Evolutionary conservation across 2,797 vertebrate species (phyloP), one percentile per base, ranked within the genome.

Genomic region (Smutsia gigantea): DNA sequence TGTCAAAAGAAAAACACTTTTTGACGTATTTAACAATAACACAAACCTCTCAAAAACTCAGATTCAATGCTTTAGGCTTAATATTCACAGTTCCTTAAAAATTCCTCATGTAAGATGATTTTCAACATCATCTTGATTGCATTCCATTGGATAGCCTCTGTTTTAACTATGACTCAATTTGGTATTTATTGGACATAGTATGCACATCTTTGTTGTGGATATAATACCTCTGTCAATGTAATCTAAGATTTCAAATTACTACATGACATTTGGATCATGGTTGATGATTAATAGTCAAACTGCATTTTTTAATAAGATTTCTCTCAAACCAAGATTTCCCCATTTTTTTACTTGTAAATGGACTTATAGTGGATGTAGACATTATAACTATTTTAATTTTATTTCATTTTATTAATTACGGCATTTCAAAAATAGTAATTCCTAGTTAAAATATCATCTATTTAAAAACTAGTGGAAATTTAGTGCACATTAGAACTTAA

Each of bases 401-500:
- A 92, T 87, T 95, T 88, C 10, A 68, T 87, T 71, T 87, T 85
- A 77, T 75, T 49, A n/a, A 83, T 75, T 9, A 64, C 37, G 25
- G 19, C 46, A 95, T 86, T 92, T 53, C 71, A 78, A 82, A 96
- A 74, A 72, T 66, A 72, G 61, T 8, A 79, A 61, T 82, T 90
- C 7, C 23, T 82, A 90, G 31, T 66, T 77, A 89, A 82, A 64
- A 90, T 78, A 83, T 59, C 64, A 71, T 34, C 42, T 63, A 84
- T 69, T 96, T 69, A 34, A 79, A 94, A 95, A 95, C 31, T 64
- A 77, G 63, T 83, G 7, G 9, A 83, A 89, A 93, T 55, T 85
- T 92, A 63, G 13, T 74, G 21, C 23, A 34, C 46, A 72, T 39
- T 77, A 64, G 5, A 10, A 64, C 21, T 88, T 78, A 95, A 92